Conservation (phyloP, 2,797 vertebrate species). For the Anomalospiza imberbis region DNA sequence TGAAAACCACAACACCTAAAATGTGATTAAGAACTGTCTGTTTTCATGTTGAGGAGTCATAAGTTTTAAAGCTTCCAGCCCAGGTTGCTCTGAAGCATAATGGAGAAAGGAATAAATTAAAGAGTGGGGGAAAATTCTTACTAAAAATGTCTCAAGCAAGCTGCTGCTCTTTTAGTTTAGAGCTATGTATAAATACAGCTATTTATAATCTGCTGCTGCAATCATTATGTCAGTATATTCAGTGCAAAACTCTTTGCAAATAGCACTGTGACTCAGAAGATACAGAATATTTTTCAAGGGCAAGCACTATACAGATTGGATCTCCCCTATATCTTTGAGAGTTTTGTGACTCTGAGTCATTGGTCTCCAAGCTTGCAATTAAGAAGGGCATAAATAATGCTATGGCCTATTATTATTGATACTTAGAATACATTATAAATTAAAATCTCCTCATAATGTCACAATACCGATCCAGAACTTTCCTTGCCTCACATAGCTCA, state of each 20-base stretch:
- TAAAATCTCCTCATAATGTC: background rate
- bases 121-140: background rate
- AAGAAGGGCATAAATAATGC: background rate
- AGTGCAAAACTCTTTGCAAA: constrained; percentile 23
- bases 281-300: constrained; percentile 9
- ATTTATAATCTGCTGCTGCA: constrained; percentile 55
- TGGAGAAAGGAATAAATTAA: constrained; percentile 64
- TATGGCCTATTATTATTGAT: background rate
- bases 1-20: constrained; percentile 63
- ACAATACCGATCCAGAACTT: background rate
- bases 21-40: constrained; percentile 67
- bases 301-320: background rate
- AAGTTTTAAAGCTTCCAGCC: constrained; percentile 58
- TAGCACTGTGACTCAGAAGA: constrained; percentile 37
- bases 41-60: constrained; percentile 65
- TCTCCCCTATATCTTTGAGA: background rate
- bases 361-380: background rate
- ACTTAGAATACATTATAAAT: background rate
- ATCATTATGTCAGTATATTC: constrained; percentile 41
- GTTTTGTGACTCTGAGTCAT: background rate
- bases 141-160: constrained; percentile 49
- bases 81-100: constrained; percentile 59
- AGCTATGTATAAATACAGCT: constrained; percentile 37
- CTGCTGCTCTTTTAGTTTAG: constrained; percentile 48
- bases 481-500: background rate